Percentiles rank a stretch among this genome's conserved stretches.
Evolutionary conservation across 2,113 vertebrate genomes (phyloP).

Genomic region (Spermophilus dauricus): DNA sequence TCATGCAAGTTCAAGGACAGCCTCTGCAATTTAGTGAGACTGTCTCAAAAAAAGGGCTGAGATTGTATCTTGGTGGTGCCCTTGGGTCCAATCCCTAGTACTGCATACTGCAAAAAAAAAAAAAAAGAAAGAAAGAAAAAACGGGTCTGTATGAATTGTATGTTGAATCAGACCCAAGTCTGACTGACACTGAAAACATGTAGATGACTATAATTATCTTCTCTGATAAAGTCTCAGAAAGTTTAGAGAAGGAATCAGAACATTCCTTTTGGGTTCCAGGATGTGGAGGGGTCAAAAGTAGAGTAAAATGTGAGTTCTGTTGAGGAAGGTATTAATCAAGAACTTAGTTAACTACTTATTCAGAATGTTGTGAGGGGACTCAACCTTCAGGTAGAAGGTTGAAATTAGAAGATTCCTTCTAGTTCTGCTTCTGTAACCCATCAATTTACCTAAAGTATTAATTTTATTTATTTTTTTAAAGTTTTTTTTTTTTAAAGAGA

Average conservation of each 20-base stretch:
- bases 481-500: no score
- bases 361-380: conserved; percentile 16
- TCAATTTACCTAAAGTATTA: conserved; percentile 8
- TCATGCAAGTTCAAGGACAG: no score
- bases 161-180: conserved; percentile 49
- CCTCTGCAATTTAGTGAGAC: no score
- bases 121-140: no score
- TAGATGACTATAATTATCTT: conserved; percentile 65
- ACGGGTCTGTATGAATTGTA: background rate
- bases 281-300: conserved; percentile 20
- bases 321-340: conserved; percentile 61
- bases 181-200: conserved; percentile 48
- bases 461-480: background rate
- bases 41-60: no score
- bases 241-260: conserved; percentile 58
- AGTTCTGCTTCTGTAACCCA: conserved; percentile 53
- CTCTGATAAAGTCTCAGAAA: conserved; percentile 57
- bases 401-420: conserved; percentile 38
- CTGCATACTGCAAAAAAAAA: no score
- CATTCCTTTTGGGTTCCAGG: conserved; percentile 18
- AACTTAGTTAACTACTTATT: conserved; percentile 36
- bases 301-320: conserved; percentile 58
- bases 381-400: conserved; percentile 8
- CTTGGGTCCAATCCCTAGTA: no score
- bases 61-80: no score